Evolutionary conservation across 2,888 invertebrate species (phyloP), one percentile per base, ranked within the genome.

Genomic region (Cheilosia vulpina): DNA sequence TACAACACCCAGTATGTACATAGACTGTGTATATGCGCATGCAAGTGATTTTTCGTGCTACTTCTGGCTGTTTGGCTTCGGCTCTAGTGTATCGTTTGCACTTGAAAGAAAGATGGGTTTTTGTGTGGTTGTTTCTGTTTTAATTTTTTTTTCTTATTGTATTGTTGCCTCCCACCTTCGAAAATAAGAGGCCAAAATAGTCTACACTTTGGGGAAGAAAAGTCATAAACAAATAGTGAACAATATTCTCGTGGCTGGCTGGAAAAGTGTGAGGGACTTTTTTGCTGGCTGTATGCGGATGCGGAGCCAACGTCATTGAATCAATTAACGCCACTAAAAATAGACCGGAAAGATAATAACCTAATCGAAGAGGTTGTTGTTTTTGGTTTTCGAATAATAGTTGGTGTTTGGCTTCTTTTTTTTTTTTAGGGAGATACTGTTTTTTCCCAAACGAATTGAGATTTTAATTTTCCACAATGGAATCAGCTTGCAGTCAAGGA

Each of bases 11-110:
- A 27, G 27, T 7, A 6, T 38, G 19, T 4, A 57, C 11, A 52
- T 50, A 57, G 13, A 43, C 24, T 60, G 21, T 21, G 11, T 57
- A 58, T 17, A 31, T 24, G 69, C 43, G 31, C 17, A 57, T 76
- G 75, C 62, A 80, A 80, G 68, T 76, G 75, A 79, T 79, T 73
- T 73, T 66, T 34, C 21, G 19, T 63, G 31, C 15, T 34, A 13
- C 31, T 41, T 13, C n/a, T 7, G 31, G 38, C 57, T 65, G 27
- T 52, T 41, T 45, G 4, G 19, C 5, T 5, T 52, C 4, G 27
- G 6, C n/a, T 72, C 17, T n/a, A 62, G 21, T 75, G 34, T 65
- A 21, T 72, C 58, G 31, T 75, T 75, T 80, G 47, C 34, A 80
- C 72, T 73, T 66, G 52, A 52, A 34, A 27, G 60, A 50, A 31